Evolutionary conservation across 2,113 vertebrate genomes (phyloP).

Genomic region (Macaca mulatta): DNA sequence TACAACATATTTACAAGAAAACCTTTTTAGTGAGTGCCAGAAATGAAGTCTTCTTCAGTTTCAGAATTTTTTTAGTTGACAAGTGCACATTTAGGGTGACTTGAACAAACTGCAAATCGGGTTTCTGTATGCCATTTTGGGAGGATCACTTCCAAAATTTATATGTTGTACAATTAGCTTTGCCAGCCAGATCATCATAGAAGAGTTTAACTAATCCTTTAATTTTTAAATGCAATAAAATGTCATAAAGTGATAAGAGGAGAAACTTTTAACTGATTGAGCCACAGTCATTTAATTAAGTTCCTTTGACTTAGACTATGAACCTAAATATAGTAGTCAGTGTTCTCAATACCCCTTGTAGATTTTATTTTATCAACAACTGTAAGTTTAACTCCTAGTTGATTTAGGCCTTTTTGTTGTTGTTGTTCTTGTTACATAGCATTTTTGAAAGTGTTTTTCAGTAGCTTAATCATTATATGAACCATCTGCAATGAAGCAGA

Average conservation of each 20-base stretch:
- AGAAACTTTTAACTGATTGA: neutral
- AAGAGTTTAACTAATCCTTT: neutral
- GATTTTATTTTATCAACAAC: neutral
- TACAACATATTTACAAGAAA: neutral
- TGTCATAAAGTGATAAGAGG: neutral
- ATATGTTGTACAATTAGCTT: neutral
- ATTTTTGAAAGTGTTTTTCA: neutral
- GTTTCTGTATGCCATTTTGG: neutral
- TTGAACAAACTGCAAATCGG: neutral
- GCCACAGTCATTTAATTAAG: slow-evolving; percentile 9
- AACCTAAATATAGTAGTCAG: neutral
- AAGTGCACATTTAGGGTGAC: neutral
- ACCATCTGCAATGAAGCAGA: neutral
- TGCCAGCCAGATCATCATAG: neutral
- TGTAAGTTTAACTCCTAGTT: neutral
- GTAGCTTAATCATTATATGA: neutral
- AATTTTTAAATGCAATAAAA: neutral
- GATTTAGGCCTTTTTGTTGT: neutral
- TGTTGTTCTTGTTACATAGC: neutral
- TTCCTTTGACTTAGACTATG: neutral
- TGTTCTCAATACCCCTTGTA: neutral
- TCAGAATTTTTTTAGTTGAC: neutral
- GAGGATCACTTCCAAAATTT: neutral
- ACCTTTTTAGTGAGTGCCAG: neutral
- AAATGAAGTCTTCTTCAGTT: neutral